These are phyloP conservation scores for Dexiosoma caninum DNA, from an alignment of 2,888 invertebrate species.

Conservation along the genomic window DNA sequence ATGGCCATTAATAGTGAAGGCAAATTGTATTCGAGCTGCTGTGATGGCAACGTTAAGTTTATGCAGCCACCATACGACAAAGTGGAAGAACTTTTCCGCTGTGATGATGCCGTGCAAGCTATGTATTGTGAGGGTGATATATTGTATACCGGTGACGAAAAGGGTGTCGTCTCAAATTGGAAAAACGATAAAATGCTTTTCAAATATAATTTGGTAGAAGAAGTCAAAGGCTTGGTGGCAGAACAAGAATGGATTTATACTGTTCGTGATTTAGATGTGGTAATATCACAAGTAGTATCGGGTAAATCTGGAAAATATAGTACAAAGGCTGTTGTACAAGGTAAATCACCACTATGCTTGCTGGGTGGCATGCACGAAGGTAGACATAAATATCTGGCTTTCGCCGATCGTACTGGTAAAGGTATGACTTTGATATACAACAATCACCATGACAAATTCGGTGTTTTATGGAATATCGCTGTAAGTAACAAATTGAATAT, in stretches of 20 bases:
- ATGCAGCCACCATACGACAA: conserved; percentile 72
- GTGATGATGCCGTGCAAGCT: conserved; percentile 75
- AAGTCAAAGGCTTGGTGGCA: conserved; percentile 75
- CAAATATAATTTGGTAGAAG: conserved; percentile 77
- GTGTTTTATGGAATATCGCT: conserved; percentile 69
- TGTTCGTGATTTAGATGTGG: conserved; percentile 75
- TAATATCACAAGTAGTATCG: conserved; percentile 71
- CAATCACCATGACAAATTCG: conserved; percentile 70
- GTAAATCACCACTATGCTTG: conserved; percentile 74
- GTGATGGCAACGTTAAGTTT: conserved; percentile 76
- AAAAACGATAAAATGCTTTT: conserved; percentile 75
- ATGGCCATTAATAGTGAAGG: conserved; percentile 73
- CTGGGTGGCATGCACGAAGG: conserved; percentile 72
- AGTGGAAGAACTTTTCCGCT: conserved; percentile 72
- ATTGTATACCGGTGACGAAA: conserved; percentile 77
- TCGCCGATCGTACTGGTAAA: conserved; percentile 75
- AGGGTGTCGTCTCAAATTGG: conserved; percentile 77
- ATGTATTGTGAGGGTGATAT: conserved; percentile 73
- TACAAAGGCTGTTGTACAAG: conserved; percentile 75
- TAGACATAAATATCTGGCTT: conserved; percentile 72
- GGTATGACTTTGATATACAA: conserved; percentile 72
- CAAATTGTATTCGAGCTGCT: conserved; percentile 76
- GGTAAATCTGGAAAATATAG: conserved; percentile 76
- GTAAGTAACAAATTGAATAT: no score
- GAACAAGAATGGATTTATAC: conserved; percentile 75